Conservation (phyloP, 2,113 vertebrate genomes). For the Elaphurus davidianus region DNA sequence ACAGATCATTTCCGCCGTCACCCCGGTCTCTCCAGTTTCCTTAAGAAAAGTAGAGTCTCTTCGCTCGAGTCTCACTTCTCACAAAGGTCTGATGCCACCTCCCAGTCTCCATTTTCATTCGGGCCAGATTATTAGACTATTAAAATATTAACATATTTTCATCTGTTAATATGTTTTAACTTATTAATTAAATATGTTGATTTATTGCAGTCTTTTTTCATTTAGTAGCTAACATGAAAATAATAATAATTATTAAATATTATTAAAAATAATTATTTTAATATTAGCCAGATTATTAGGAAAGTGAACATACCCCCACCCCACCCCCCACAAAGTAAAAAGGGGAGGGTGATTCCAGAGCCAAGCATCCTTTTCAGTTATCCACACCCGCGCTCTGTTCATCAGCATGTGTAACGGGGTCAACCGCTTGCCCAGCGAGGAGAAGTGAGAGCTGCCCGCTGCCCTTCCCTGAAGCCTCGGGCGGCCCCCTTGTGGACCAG, state of each 20-base stretch:
- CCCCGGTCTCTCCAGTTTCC: not conserved
- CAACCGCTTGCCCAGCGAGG: not conserved
- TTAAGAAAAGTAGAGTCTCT: not conserved
- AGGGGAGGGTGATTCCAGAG: not conserved
- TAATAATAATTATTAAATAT: too few species aligned
- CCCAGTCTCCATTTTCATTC: not conserved
- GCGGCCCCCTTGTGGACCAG: not conserved
- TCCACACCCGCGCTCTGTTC: rapidly evolving
- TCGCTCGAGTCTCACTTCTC: not conserved
- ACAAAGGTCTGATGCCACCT: not conserved
- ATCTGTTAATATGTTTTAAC: not conserved
- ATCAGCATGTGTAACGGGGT: rapidly evolving
- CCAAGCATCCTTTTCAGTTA: not conserved
- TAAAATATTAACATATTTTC: not conserved
- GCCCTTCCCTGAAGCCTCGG: not conserved
- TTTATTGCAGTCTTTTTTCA: not conserved
- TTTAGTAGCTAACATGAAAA: not conserved
- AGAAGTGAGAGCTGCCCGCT: not conserved
- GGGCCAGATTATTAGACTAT: not conserved
- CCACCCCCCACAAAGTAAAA: too few species aligned
- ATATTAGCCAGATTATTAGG: not conserved
- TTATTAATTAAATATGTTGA: not conserved
- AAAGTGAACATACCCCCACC: not conserved
- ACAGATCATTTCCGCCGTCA: rapidly evolving
- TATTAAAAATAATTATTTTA: not conserved